These are phyloP conservation scores for Drosophila formosana DNA, from an alignment of 2,888 invertebrate genomes.

Conservation along the genomic window DNA sequence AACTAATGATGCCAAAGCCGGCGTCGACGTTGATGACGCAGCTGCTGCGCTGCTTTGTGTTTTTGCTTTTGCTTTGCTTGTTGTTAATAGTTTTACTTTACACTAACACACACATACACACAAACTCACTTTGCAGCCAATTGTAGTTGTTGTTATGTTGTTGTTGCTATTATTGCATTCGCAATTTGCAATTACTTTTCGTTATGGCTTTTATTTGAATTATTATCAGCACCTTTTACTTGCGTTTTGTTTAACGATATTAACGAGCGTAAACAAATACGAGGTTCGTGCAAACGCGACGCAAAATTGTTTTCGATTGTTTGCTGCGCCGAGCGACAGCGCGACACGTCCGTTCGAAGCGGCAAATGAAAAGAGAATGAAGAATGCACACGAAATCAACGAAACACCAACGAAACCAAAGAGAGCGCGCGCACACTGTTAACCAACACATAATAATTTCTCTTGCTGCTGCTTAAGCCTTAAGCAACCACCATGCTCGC, in stretches of 20 bases:
- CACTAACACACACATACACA: slow-evolving; percentile 26
- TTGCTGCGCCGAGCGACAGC: slow-evolving; percentile 54
- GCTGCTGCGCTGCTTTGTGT: slow-evolving; percentile 46
- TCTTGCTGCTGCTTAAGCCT: slow-evolving; percentile 23
- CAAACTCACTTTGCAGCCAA: slow-evolving; percentile 6
- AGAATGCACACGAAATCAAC: slow-evolving; percentile 35
- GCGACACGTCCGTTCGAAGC: slow-evolving; percentile 64
- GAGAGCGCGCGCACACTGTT: slow-evolving; percentile 10
- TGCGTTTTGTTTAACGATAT: slow-evolving; percentile 11
- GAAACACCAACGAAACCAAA: slow-evolving; percentile 36
- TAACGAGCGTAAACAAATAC: slow-evolving; percentile 47
- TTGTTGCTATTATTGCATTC: slow-evolving; percentile 35
- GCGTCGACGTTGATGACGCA: slow-evolving; percentile 69
- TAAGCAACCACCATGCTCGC: slow-evolving; percentile 4
- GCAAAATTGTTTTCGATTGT: slow-evolving; percentile 51
- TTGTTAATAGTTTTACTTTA: slow-evolving; percentile 24
- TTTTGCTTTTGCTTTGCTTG: slow-evolving; percentile 37
- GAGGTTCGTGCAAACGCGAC: slow-evolving; percentile 38
- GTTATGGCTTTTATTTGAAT: slow-evolving; percentile 23
- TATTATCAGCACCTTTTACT: slow-evolving; percentile 9
- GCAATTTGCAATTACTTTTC: slow-evolving; percentile 16
- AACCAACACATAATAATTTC: slow-evolving; percentile 1
- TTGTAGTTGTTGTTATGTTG: slow-evolving; percentile 24
- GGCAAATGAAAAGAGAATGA: slow-evolving; percentile 65
- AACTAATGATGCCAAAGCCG: slow-evolving; percentile 75